phyloP scores from a whole-genome alignment of 2,888 invertebrate genomes.

The Dolichomitus sp. region DNA sequence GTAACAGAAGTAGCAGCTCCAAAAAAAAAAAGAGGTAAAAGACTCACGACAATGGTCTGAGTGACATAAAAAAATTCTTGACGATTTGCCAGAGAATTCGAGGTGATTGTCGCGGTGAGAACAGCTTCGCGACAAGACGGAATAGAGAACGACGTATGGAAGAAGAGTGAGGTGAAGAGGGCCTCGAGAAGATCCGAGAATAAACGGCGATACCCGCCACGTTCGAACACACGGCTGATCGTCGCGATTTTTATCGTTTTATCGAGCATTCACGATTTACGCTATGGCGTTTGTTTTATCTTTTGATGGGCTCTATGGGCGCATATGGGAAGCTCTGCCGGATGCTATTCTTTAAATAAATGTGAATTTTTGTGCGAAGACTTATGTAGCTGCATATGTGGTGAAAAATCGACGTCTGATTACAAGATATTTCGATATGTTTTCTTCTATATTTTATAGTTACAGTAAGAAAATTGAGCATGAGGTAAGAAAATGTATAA shows the following conservation, averaged over 20 bases:
- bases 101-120: slow-evolving; percentile 63
- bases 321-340: background rate
- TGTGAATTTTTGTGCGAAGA: background rate
- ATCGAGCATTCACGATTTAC: slow-evolving; percentile 21
- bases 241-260: slow-evolving; percentile 44
- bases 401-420: background rate
- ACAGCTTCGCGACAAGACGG: slow-evolving; percentile 43
- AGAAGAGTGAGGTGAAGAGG: slow-evolving; percentile 26
- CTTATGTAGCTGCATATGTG: background rate
- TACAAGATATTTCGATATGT: background rate
- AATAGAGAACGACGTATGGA: slow-evolving; percentile 31
- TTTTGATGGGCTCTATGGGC: background rate
- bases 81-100: slow-evolving; percentile 64
- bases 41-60: slow-evolving; percentile 50
- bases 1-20: background rate
- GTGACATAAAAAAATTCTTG: slow-evolving; percentile 62
- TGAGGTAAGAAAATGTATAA: no score
- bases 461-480: no score
- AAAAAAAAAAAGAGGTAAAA: slow-evolving; percentile 24
- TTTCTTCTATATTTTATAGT: background rate
- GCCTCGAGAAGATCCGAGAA: slow-evolving; percentile 58
- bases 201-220: slow-evolving; percentile 54
- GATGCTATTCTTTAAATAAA: slow-evolving; percentile 3
- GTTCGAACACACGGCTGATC: slow-evolving; percentile 39
- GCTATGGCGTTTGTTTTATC: background rate